A percentile compares a stretch with the other conserved stretches of the same genome.
phyloP scores from a whole-genome alignment of 2,113 vertebrate genomes.

The Notothenia rossii region DNA sequence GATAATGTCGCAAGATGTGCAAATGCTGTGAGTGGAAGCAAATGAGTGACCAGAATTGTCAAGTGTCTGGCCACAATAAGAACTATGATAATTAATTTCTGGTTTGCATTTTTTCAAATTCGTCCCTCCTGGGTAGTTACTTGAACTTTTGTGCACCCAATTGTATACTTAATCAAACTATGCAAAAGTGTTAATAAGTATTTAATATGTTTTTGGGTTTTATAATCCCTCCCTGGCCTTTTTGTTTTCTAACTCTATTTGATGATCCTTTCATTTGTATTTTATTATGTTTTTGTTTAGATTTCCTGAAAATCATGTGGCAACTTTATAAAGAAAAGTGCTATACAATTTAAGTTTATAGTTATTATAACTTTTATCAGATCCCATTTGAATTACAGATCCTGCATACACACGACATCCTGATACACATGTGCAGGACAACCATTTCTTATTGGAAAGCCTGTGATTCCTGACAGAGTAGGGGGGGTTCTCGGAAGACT shows the following conservation, averaged over 20 bases:
- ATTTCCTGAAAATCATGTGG: too few species aligned
- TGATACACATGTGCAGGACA: slow-evolving; percentile 15
- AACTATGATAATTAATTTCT: not conserved
- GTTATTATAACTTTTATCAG: not conserved
- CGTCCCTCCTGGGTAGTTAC: not conserved
- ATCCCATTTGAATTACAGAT: not conserved
- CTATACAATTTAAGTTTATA: too few species aligned
- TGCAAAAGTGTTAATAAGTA: too few species aligned
- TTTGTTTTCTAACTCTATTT: too few species aligned
- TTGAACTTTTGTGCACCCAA: not conserved
- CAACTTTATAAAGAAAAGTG: too few species aligned
- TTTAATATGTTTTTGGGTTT: too few species aligned
- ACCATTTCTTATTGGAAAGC: slow-evolving; percentile 8
- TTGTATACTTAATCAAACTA: not conserved
- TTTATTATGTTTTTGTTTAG: too few species aligned
- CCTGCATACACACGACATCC: not conserved
- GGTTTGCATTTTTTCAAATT: not conserved
- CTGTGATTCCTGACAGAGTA: slow-evolving; percentile 1
- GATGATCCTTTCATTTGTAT: too few species aligned
- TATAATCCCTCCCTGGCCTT: too few species aligned
- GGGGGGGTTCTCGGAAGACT: not conserved
- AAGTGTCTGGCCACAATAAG: not conserved
- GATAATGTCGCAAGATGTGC: not conserved
- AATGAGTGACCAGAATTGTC: too few species aligned
- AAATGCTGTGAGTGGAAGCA: not conserved